phyloP scores from a whole-genome alignment of 53 echinoderm and acorn worm species.

The Stichopus horrens region DNA sequence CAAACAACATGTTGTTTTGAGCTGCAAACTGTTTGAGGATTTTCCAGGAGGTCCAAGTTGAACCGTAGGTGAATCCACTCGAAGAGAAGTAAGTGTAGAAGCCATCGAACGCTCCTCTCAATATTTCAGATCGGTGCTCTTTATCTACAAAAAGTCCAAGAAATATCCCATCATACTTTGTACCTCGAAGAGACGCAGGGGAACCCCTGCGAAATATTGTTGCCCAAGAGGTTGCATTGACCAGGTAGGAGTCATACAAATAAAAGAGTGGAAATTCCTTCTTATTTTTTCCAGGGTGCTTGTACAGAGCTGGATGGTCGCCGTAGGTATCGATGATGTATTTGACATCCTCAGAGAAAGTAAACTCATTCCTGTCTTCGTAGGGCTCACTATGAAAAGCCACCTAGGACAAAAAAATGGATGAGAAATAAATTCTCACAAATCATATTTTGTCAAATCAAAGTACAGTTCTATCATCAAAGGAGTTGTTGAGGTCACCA shows the following conservation, averaged over 20 bases:
- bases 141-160: slow-evolving; percentile 76
- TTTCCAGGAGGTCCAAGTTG: slow-evolving; percentile 82
- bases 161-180: slow-evolving; percentile 78
- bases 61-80: slow-evolving; percentile 78
- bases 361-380: slow-evolving; percentile 66
- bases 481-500: too few relatives aligned
- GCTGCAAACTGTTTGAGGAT: slow-evolving; percentile 63
- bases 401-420: slow-evolving; percentile 57
- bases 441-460: too few relatives aligned
- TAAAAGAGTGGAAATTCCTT: slow-evolving; percentile 74
- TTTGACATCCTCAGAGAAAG: slow-evolving; percentile 70
- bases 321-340: slow-evolving; percentile 84
- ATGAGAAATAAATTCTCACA: background rate
- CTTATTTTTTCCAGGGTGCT: slow-evolving; percentile 45
- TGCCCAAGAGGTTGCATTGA: slow-evolving; percentile 67
- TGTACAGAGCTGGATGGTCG: slow-evolving; percentile 72
- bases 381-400: slow-evolving; percentile 96
- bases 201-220: slow-evolving; percentile 58
- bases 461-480: too few relatives aligned
- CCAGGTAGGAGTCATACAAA: slow-evolving; percentile 87
- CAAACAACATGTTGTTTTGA: slow-evolving; percentile 63
- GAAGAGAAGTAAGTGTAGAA: slow-evolving; percentile 97
- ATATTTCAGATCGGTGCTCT: slow-evolving; percentile 66
- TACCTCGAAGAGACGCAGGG: slow-evolving; percentile 59
- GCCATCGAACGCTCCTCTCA: slow-evolving; percentile 70